Evolutionary conservation across 2,113 vertebrate species (phyloP), one percentile per base, ranked within the genome.

Genomic region (Cynoglossus semilaevis): DNA sequence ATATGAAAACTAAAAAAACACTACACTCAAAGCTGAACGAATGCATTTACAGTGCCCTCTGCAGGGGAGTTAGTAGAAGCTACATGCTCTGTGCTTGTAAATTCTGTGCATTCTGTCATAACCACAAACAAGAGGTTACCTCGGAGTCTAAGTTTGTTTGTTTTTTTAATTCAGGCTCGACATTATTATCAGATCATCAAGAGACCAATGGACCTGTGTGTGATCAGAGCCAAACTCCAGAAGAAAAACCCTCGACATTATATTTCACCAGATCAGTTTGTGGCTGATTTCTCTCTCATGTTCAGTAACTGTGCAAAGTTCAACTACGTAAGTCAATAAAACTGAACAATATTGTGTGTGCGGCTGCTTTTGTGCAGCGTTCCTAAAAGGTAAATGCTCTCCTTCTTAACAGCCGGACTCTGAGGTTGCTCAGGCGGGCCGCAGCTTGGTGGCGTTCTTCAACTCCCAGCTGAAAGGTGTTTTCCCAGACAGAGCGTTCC

Each of bases 171-270:
- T 18, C 75, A 97, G 96, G 96, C 96, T 47, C 94, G 92, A 10
- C 97, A 99, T 90, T 99, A 98, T 85, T 98, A 98, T 83, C 96
- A 99, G 90, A 98, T 99, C 83, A 98, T 99, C 84, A 99, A 97
- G 89, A 93, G 88, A 70, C 97, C 97, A n/a, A 98, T 99, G 93
- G 97, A 98, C 84, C 87, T 99, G 78, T 96, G 95, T 1, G 91
- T 92, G 64, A 95, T 99, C 73, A 84, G 92, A 51, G 93, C 88
- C 79, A 95, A 92, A 53, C 92, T 99, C 49, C 92, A 88, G 61
- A 96, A 92, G 83, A 92, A 85, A 61, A 91, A 91, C 54, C 83
- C 89, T 8, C 86, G 67, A 17, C 93, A 93, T 83, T 99, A 98
- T 41, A 91, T 71, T 74, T 90, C 91, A 15, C 84, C 93, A 0